Conservation (phyloP, 2,888 invertebrate species). For the Gastrophysa polygoni region DNA sequence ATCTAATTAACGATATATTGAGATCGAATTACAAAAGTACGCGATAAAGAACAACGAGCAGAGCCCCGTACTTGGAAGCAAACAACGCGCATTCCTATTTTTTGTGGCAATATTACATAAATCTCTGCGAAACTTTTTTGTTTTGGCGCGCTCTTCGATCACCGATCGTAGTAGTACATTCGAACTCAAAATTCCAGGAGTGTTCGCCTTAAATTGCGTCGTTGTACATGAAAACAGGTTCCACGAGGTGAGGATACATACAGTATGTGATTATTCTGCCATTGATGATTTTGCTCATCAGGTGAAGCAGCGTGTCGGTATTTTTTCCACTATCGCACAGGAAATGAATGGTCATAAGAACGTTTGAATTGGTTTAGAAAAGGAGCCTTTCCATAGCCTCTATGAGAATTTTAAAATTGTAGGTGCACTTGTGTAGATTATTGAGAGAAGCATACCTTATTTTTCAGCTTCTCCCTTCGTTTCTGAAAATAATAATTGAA, state of each 20-base stretch:
- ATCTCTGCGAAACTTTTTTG: slow-evolving; percentile 26
- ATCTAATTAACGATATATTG: slow-evolving; percentile 46
- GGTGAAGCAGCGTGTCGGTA: too few species aligned
- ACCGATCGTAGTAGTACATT: slow-evolving; percentile 26
- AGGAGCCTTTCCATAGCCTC: too few species aligned
- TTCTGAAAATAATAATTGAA: too few species aligned
- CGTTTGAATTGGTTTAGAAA: too few species aligned
- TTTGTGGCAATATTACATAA: slow-evolving; percentile 34
- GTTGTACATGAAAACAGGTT: not conserved
- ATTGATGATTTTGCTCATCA: not conserved
- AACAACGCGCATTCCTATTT: slow-evolving; percentile 37
- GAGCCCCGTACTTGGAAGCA: slow-evolving; percentile 40
- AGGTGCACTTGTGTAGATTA: too few species aligned
- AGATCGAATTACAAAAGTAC: slow-evolving; percentile 42
- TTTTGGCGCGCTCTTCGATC: slow-evolving; percentile 18
- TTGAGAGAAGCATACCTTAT: too few species aligned
- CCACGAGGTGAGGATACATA: not conserved
- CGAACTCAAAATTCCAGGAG: slow-evolving; percentile 21
- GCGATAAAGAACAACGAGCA: slow-evolving; percentile 39
- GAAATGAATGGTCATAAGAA: too few species aligned
- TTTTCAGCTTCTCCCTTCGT: too few species aligned
- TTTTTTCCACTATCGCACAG: too few species aligned
- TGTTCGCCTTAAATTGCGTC: slow-evolving; percentile 1
- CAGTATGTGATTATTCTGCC: not conserved
- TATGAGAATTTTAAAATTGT: too few species aligned